phyloP scores from a whole-genome alignment of 2,888 invertebrate species.

The Campopleginae sp. region DNA sequence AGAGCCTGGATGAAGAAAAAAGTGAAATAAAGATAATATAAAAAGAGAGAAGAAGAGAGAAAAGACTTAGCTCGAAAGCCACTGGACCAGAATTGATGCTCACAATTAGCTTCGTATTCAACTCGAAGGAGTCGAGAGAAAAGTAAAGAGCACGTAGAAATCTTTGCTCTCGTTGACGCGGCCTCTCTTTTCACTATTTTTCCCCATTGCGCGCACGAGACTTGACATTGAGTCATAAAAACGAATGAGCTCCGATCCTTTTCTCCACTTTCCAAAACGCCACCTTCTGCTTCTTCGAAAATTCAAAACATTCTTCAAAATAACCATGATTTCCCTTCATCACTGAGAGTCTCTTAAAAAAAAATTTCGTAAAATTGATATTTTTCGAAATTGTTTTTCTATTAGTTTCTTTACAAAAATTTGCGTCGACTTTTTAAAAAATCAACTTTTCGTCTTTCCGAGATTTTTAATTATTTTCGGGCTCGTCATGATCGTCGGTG shows the following conservation, averaged over 20 bases:
- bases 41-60: constrained; percentile 6
- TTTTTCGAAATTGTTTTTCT: not conserved
- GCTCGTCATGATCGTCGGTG: not conserved
- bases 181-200: constrained; percentile 13
- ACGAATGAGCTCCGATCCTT: not conserved
- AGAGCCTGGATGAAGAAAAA: not conserved
- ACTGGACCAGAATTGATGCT: constrained; percentile 64
- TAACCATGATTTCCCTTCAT: not conserved
- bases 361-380: not conserved
- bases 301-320: not conserved
- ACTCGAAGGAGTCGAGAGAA: constrained; percentile 39
- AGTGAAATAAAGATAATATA: not conserved
- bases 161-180: constrained; percentile 21
- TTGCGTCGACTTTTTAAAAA: not conserved
- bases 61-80: constrained; percentile 49
- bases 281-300: not conserved
- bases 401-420: not conserved
- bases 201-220: not conserved
- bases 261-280: not conserved
- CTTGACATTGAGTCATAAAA: not conserved
- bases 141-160: constrained; percentile 46
- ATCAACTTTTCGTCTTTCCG: not conserved
- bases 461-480: not conserved
- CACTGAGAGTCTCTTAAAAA: not conserved
- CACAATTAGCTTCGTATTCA: constrained; percentile 62